Percentiles rank a stretch among this genome's conserved stretches.
Evolutionary conservation across 2,888 invertebrate genomes (phyloP).

Genomic region (Phania funesta): DNA sequence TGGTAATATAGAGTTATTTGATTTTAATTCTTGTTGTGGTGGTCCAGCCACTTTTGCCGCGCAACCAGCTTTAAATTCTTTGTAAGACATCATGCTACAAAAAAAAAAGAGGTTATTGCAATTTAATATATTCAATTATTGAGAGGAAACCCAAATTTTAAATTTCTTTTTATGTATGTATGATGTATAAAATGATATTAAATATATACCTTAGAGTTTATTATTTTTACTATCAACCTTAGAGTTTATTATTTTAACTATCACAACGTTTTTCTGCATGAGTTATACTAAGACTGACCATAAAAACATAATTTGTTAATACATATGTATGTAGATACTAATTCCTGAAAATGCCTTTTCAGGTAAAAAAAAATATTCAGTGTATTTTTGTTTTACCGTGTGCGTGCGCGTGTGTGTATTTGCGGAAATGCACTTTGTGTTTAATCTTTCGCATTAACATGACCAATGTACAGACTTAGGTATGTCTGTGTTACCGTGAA

Average conservation of each 20-base stretch:
- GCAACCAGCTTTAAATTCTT: constrained; percentile 15
- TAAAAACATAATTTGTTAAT: not conserved
- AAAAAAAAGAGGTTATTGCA: too few relatives aligned
- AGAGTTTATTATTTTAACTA: not conserved
- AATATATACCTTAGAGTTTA: too few relatives aligned
- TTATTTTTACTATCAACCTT: not conserved
- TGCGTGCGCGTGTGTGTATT: not conserved
- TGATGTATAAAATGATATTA: too few relatives aligned
- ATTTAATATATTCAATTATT: too few relatives aligned
- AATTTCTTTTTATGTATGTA: not conserved
- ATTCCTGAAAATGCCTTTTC: not conserved
- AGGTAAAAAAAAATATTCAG: not conserved
- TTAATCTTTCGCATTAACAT: too few relatives aligned
- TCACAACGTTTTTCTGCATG: too few relatives aligned
- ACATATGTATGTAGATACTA: not conserved
- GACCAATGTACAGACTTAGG: too few relatives aligned
- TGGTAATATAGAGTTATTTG: not conserved
- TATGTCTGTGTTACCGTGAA: too few relatives aligned
- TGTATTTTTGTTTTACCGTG: not conserved
- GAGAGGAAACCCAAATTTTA: not conserved
- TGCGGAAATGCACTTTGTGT: too few relatives aligned
- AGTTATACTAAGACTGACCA: not conserved
- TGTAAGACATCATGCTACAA: constrained; percentile 42
- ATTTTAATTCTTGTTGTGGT: not conserved
- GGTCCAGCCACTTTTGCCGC: constrained; percentile 51